Conservation (phyloP, 1,140 invertebrate species). For the Eriocheir sinensis region DNA sequence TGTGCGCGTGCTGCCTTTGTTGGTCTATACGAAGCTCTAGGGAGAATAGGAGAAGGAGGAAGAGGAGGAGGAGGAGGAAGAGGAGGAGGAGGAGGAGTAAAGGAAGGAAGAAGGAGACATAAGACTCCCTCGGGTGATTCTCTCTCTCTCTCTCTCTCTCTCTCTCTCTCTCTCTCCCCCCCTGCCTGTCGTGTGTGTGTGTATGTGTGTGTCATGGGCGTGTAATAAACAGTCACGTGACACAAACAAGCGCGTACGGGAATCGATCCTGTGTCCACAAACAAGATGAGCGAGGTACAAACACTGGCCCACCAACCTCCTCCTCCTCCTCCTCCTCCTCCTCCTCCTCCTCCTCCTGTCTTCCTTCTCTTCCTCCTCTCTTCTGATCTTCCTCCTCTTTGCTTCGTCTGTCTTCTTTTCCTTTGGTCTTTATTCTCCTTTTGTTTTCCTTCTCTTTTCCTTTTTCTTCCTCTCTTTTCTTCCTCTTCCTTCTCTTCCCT, state of each 20-base stretch:
- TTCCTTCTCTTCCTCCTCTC: not conserved
- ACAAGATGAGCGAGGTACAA: too few relatives aligned
- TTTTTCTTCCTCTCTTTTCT: not conserved
- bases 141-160: too few relatives aligned
- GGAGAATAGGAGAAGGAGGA: not conserved
- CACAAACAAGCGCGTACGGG: too few relatives aligned
- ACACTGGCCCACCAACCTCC: not conserved
- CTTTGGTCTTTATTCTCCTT: not conserved
- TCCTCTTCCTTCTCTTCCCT: not conserved
- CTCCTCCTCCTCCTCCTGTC: not conserved
- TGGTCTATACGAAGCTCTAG: not conserved
- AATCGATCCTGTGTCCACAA: too few relatives aligned
- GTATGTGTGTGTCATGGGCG: conserved; percentile 29
- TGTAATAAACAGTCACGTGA: not conserved
- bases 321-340: not conserved
- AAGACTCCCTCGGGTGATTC: too few relatives aligned
- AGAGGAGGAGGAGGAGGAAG: not conserved
- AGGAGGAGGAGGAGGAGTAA: not conserved
- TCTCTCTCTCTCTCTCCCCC: too few relatives aligned
- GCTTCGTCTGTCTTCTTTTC: not conserved
- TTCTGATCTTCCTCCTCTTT: not conserved
- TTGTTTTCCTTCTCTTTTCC: not conserved
- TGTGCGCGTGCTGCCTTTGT: not conserved
- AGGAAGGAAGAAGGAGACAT: conserved; percentile 18
- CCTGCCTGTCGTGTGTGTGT: too few relatives aligned